Base-by-base conservation (phyloP, 2,797 vertebrate species). In the Clarias fuscus region DNA sequence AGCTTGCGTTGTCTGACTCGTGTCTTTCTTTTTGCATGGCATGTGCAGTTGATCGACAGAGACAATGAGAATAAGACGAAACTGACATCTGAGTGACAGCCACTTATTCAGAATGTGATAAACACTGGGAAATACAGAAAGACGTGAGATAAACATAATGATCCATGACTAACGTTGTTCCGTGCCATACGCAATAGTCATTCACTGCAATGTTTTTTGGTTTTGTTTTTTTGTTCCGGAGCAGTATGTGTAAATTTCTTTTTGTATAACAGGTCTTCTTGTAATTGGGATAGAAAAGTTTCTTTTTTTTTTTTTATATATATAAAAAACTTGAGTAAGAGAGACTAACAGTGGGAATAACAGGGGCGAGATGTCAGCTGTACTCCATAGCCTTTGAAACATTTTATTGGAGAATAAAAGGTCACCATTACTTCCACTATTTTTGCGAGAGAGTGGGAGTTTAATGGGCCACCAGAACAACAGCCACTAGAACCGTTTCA, bases 351-450 rank as follows among this genome's bases (percentile, higher is more conserved):
- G 43, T 77, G 13, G 17, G 58, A 58, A 81, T 80, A 85, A 85
- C 24, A 62, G 15, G 20, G 78, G 53, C 53, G 24, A 80, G 24
- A 18, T 24, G 62, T 10, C 2, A 10, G 48, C 48, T 20, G 30
- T 53, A 5, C 30, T 85, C 18, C 62, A 15, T 0, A 67, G 75
- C n/a, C n/a, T 5, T 22, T 18, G 30, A 72, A 75, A 58, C 27
- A 82, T 81, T 75, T 86, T 53, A 27, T 11, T 75, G 59, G 27
- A 33, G 40, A 86, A 82, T 82, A 59, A 76, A 82, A 76, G 61
- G 37, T 30, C 61, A 76, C 18, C 6, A 27, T 76, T 75, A 75
- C 75, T 56, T 40, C 70, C 27, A 82, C 72, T 24, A 24, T 30
- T 68, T 53, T 70, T 56, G 22, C 18, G 11, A 53, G 24, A 27